Conservation (phyloP, 2,797 vertebrate genomes). For the Semotilus atromaculatus region DNA sequence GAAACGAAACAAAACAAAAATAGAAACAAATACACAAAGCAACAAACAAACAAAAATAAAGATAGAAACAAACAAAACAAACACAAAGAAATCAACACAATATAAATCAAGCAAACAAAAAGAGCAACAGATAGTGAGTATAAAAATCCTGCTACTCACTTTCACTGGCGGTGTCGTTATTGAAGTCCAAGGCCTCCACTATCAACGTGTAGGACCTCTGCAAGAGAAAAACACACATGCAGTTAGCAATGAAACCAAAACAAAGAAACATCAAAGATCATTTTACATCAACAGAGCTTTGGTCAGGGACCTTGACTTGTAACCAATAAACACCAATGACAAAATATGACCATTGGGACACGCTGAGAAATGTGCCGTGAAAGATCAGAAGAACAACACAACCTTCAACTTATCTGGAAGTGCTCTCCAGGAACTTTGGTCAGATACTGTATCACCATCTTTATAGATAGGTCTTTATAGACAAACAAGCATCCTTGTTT, state of each 20-base stretch:
- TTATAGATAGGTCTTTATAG: background rate
- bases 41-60: background rate
- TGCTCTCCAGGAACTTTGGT: background rate
- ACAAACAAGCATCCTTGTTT: slow-evolving; percentile 6
- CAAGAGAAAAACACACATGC: slow-evolving; percentile 66
- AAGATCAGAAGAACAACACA: background rate
- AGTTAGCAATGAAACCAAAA: slow-evolving; percentile 65
- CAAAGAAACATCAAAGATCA: slow-evolving; percentile 31
- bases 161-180: slow-evolving; percentile 86
- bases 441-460: background rate
- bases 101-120: background rate
- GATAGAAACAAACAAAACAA: slow-evolving; percentile 22
- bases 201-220: slow-evolving; percentile 98
- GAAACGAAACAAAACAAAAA: slow-evolving; percentile 34
- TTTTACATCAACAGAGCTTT: slow-evolving; percentile 28
- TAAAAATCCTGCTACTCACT: slow-evolving; percentile 69
- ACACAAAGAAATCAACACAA: background rate
- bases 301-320: slow-evolving; percentile 14
- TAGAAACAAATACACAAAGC: background rate
- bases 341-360: slow-evolving; percentile 32
- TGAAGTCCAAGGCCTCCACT: slow-evolving; percentile 95
- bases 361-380: slow-evolving; percentile 9
- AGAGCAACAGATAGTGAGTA: background rate
- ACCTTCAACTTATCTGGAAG: slow-evolving; percentile 1
- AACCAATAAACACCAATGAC: slow-evolving; percentile 37